Conservation (phyloP, 2,113 vertebrate species). For the Micromys minutus region DNA sequence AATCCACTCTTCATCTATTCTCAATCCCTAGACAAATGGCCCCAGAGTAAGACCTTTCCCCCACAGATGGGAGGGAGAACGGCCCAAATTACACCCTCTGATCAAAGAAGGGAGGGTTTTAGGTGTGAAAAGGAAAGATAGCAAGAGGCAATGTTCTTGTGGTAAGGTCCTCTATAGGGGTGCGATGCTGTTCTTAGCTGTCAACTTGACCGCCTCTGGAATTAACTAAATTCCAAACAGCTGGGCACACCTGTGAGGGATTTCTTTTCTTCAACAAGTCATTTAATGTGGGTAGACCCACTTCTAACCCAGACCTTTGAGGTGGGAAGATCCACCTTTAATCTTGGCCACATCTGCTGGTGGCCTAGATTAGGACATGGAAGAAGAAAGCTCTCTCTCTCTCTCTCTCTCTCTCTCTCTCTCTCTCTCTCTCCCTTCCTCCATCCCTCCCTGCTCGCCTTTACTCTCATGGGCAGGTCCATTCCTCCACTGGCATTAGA, state of each 20-base stretch:
- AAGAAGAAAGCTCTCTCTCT: not conserved
- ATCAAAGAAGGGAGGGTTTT: not conserved
- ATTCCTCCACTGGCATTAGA: no score
- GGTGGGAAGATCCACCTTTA: not conserved
- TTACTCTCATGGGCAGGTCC: not conserved
- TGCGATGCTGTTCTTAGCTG: not conserved
- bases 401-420: not conserved
- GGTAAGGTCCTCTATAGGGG: not conserved
- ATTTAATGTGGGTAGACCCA: not conserved
- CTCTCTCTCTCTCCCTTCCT: not conserved
- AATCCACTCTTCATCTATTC: not conserved
- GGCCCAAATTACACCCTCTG: not conserved
- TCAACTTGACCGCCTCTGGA: not conserved
- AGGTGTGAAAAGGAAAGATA: not conserved
- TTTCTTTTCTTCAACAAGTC: not conserved
- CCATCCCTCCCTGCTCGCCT: not conserved
- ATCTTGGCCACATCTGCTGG: not conserved
- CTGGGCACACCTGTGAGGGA: not conserved
- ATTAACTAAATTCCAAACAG: not conserved
- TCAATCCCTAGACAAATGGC: not conserved
- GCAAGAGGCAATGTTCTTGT: no score
- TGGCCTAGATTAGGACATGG: not conserved
- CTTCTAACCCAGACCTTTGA: not conserved
- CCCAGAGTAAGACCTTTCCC: not conserved
- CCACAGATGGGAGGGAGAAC: accelerated